phyloP scores from a whole-genome alignment of 2,888 invertebrate species.

The Euzetes globulus region DNA sequence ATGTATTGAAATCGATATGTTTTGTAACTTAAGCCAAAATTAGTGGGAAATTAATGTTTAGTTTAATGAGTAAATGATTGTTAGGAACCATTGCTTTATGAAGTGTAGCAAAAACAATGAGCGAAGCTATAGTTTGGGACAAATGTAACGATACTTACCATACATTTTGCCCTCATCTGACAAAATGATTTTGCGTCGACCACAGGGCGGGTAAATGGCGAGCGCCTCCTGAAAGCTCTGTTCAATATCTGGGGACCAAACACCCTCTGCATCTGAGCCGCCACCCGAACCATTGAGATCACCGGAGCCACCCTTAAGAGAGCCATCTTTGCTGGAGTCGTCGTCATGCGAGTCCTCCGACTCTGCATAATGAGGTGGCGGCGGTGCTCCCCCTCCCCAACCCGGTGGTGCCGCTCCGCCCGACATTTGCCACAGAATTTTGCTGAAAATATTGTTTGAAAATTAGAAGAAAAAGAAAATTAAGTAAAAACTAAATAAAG shows the following conservation, averaged over 20 bases:
- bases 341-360: slow-evolving; percentile 36
- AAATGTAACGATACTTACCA: slow-evolving; percentile 60
- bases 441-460: neutral
- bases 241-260: slow-evolving; percentile 99
- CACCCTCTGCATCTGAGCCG: slow-evolving; percentile 84
- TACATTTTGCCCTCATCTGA: slow-evolving; percentile 99
- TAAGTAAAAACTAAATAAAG: neutral
- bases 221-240: slow-evolving; percentile 99
- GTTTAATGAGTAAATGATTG: too few species aligned
- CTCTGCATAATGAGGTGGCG: slow-evolving; percentile 31
- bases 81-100: neutral
- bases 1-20: neutral
- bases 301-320: slow-evolving; percentile 33
- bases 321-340: slow-evolving; percentile 38
- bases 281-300: slow-evolving; percentile 41
- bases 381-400: slow-evolving; percentile 25
- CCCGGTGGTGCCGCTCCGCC: slow-evolving; percentile 31
- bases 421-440: slow-evolving; percentile 14
- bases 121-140: too few species aligned
- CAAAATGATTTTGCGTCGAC: slow-evolving; percentile 96
- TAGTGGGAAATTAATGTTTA: too few species aligned
- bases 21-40: neutral
- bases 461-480: neutral
- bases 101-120: neutral
- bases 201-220: slow-evolving; percentile 99